These are phyloP conservation scores for Aleiodes testaceus DNA, from an alignment of 2,888 invertebrate species.

Conservation along the genomic window DNA sequence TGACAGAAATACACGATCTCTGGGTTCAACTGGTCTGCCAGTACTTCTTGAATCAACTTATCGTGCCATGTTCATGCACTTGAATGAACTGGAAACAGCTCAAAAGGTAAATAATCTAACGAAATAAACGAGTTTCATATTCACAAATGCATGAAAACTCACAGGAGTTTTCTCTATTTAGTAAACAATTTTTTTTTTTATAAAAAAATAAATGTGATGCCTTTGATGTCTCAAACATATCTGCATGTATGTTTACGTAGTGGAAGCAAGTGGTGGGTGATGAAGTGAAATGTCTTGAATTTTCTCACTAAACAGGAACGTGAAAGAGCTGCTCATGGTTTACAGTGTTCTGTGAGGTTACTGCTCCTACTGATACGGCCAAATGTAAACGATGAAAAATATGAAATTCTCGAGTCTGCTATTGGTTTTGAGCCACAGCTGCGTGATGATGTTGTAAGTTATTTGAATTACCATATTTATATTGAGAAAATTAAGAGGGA, in stretches of 20 bases:
- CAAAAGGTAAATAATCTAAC: constrained; percentile 58
- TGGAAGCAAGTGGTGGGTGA: neutral
- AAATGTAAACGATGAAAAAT: constrained; percentile 61
- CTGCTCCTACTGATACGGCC: constrained; percentile 60
- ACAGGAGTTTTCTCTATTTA: neutral
- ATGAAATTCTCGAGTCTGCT: constrained; percentile 62
- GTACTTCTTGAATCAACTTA: constrained; percentile 64
- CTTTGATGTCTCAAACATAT: neutral
- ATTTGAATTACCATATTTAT: neutral
- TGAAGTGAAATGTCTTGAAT: constrained; percentile 7
- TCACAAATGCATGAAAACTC: constrained; percentile 8
- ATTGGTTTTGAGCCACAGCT: constrained; percentile 63
- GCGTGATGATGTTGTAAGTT: constrained; percentile 63
- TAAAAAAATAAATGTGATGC: constrained; percentile 1
- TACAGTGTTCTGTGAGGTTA: constrained; percentile 59
- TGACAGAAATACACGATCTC: constrained; percentile 84
- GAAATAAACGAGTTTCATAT: neutral
- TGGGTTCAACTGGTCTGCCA: constrained; percentile 76
- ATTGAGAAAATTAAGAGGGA: too few relatives aligned
- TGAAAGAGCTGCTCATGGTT: constrained; percentile 57
- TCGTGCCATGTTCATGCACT: constrained; percentile 56
- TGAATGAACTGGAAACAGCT: constrained; percentile 61
- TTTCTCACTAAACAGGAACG: constrained; percentile 58
- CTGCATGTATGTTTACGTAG: constrained; percentile 21
- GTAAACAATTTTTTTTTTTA: too few relatives aligned